A percentile compares a stretch with the other conserved stretches of the same genome.
Conservation (phyloP, 2,888 invertebrate species). For the Synergus gifuensis region DNA sequence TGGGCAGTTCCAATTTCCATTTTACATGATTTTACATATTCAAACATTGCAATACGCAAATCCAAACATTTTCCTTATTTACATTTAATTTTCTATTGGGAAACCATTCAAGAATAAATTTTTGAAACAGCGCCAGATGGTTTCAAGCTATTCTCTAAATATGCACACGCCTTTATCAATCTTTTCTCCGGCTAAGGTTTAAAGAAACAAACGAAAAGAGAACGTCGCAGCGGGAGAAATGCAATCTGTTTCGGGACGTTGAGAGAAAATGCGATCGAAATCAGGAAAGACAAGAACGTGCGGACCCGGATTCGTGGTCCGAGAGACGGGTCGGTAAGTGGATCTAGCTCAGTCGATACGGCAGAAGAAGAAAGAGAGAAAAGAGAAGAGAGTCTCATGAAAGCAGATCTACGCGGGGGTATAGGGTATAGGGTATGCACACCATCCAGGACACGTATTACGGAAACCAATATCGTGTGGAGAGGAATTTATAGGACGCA, state of each 20-base stretch:
- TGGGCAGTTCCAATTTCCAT: too few species aligned
- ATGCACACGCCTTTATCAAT: conserved; percentile 23
- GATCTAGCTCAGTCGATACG: conserved; percentile 30
- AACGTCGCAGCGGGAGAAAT: conserved; percentile 24
- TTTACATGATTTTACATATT: too few species aligned
- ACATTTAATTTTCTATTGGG: neutral
- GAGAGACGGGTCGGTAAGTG: conserved; percentile 40
- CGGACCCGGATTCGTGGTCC: conserved; percentile 38
- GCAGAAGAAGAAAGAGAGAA: conserved; percentile 18
- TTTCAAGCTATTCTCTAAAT: conserved; percentile 2
- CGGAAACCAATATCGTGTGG: conserved; percentile 63
- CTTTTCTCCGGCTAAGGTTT: neutral
- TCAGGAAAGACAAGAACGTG: conserved; percentile 37
- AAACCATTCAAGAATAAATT: neutral
- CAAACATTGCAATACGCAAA: too few species aligned
- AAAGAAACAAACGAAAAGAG: conserved; percentile 30
- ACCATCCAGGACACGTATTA: conserved; percentile 50
- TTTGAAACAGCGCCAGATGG: neutral
- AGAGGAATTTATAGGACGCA: conserved; percentile 55
- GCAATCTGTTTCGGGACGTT: conserved; percentile 38
- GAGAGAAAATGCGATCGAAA: conserved; percentile 40
- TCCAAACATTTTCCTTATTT: too few species aligned
- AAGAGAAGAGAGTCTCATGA: conserved; percentile 17
- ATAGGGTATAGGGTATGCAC: conserved; percentile 33
- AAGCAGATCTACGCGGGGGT: conserved; percentile 10